These are phyloP conservation scores for Melipona bicolor DNA, from an alignment of 2,888 invertebrate species.

Conservation along the genomic window DNA sequence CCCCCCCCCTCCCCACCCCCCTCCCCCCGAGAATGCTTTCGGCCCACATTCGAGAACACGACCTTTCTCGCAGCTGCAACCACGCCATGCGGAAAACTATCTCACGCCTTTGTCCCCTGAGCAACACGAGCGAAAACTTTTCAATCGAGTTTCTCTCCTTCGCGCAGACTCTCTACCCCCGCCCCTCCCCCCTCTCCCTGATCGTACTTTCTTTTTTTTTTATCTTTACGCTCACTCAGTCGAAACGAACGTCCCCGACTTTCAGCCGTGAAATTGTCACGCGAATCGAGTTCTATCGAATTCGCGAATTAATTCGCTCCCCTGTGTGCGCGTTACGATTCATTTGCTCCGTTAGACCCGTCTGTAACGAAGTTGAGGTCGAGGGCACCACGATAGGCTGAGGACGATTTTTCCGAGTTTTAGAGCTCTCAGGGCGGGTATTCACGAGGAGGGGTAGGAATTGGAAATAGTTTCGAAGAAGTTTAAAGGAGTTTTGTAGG, in stretches of 20 bases:
- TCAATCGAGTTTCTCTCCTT: slow-evolving; percentile 67
- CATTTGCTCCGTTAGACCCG: slow-evolving; percentile 8
- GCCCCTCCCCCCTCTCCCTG: not conserved
- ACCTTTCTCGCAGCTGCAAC: slow-evolving; percentile 42
- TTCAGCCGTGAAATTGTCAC: slow-evolving; percentile 40
- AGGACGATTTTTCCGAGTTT: not conserved
- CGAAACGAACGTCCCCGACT: slow-evolving; percentile 23
- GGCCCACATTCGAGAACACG: slow-evolving; percentile 49
- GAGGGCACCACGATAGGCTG: not conserved
- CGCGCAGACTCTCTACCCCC: not conserved
- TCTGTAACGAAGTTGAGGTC: no score
- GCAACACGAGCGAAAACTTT: slow-evolving; percentile 64
- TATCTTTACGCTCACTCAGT: slow-evolving; percentile 36
- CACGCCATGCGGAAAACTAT: slow-evolving; percentile 63
- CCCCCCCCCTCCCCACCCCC: slow-evolving; percentile 5
- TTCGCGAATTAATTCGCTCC: slow-evolving; percentile 43
- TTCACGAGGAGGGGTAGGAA: not conserved
- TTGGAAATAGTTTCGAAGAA: not conserved
- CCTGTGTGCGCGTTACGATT: slow-evolving; percentile 8
- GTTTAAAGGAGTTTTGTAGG: not conserved
- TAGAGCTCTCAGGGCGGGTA: not conserved
- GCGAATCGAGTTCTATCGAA: slow-evolving; percentile 44
- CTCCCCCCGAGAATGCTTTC: slow-evolving; percentile 46
- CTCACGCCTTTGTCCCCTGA: slow-evolving; percentile 37
- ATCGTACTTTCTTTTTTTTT: slow-evolving; percentile 35